A percentile compares a stretch with the other conserved stretches of the same genome.
phyloP scores from a whole-genome alignment of 2,113 vertebrate genomes.

The Petroica traversi region DNA sequence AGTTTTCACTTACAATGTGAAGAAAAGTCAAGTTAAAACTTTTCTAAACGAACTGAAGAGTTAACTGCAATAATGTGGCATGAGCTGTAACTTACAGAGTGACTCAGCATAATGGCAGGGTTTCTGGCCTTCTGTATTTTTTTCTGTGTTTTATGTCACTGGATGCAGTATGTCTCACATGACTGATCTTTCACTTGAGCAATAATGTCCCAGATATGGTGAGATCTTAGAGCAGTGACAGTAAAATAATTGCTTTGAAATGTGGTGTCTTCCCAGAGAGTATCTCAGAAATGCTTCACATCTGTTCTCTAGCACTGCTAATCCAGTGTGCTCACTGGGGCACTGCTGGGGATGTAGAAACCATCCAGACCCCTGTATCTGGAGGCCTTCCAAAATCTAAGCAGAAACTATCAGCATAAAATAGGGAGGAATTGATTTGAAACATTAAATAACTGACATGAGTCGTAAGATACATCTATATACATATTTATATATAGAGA shows the following conservation, averaged over 20 bases:
- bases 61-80: neutral
- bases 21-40: neutral
- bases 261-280: neutral
- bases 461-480: neutral
- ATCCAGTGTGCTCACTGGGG: neutral
- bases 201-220: neutral
- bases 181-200: neutral
- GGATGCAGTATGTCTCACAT: neutral
- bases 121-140: neutral
- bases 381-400: neutral
- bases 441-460: neutral
- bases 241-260: neutral
- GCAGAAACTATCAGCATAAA: neutral
- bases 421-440: neutral
- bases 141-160: neutral
- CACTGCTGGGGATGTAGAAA: neutral
- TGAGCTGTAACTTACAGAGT: neutral
- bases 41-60: neutral
- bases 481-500: too few relatives aligned
- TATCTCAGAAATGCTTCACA: neutral
- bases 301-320: neutral
- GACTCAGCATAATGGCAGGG: neutral
- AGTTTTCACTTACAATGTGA: rapidly evolving
- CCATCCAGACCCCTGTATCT: neutral
- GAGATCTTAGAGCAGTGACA: neutral